Percentiles rank a stretch among this genome's conserved stretches.
phyloP scores from a whole-genome alignment of 2,888 invertebrate genomes.

The Drosophila longiperda region DNA sequence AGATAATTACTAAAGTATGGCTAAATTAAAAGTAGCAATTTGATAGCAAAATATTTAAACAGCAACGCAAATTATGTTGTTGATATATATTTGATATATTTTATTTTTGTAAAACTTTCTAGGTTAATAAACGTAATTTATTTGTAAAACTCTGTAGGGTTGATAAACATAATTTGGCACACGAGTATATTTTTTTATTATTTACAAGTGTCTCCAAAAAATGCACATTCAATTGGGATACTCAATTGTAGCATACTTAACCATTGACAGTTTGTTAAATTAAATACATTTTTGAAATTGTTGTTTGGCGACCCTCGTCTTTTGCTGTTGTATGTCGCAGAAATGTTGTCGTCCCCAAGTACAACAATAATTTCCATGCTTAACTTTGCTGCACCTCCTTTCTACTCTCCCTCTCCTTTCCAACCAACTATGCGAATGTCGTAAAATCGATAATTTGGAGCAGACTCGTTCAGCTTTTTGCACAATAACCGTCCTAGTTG shows the following conservation, averaged over 20 bases:
- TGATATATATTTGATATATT: neutral
- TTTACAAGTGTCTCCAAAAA: neutral
- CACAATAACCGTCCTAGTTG: slow-evolving; percentile 13
- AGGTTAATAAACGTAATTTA: neutral
- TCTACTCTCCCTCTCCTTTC: neutral
- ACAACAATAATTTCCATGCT: slow-evolving; percentile 43
- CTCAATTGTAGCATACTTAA: neutral
- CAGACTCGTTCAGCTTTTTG: slow-evolving; percentile 23
- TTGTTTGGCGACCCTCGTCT: slow-evolving; percentile 24
- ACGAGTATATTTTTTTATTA: neutral
- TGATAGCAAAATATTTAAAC: neutral
- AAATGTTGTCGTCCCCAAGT: slow-evolving; percentile 12
- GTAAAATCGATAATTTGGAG: slow-evolving; percentile 58
- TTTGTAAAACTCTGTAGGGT: neutral
- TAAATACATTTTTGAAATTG: neutral
- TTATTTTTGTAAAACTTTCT: neutral
- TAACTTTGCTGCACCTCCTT: neutral
- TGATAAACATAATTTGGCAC: neutral
- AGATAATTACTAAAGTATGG: neutral
- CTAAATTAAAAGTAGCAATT: neutral
- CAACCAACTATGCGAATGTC: slow-evolving; percentile 3
- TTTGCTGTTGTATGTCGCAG: slow-evolving; percentile 18
- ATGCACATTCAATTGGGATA: neutral
- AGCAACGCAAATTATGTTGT: neutral
- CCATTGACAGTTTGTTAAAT: neutral